Conservation (phyloP, 2,113 vertebrate genomes). For the Elephas maximus region DNA sequence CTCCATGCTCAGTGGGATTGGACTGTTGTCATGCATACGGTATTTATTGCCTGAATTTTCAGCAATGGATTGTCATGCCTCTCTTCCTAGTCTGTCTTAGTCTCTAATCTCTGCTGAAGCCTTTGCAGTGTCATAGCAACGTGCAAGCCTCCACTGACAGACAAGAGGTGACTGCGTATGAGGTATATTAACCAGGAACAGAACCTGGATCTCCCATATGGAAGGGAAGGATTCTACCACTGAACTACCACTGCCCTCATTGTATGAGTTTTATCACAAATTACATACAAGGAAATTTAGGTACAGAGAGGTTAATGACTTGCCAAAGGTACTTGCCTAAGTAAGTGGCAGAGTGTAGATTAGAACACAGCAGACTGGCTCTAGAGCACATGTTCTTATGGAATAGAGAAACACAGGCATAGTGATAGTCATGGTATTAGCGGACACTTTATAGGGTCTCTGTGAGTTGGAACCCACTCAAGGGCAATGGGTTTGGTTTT, state of each 20-base stretch:
- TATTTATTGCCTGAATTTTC: neutral
- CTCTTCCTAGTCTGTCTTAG: neutral
- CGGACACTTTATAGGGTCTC: neutral
- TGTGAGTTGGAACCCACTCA: neutral
- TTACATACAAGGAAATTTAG: neutral
- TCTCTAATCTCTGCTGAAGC: neutral
- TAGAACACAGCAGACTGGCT: neutral
- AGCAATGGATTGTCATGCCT: neutral
- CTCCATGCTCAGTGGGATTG: neutral
- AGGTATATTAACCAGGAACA: neutral
- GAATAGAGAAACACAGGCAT: neutral
- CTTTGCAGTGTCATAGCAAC: neutral
- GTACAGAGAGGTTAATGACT: neutral
- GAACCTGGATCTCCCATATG: neutral
- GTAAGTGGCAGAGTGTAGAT: neutral
- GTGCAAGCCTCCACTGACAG: neutral
- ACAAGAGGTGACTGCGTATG: neutral
- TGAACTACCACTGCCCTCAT: neutral
- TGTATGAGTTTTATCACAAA: neutral
- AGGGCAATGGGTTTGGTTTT: neutral
- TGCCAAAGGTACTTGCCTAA: neutral
- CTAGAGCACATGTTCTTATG: neutral
- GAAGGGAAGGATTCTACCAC: neutral
- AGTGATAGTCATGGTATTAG: neutral
- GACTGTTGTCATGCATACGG: neutral